Percentiles rank a stretch among this genome's conserved stretches.
Conservation (phyloP, 2,888 invertebrate species). For the Anagyrus pseudococci region DNA sequence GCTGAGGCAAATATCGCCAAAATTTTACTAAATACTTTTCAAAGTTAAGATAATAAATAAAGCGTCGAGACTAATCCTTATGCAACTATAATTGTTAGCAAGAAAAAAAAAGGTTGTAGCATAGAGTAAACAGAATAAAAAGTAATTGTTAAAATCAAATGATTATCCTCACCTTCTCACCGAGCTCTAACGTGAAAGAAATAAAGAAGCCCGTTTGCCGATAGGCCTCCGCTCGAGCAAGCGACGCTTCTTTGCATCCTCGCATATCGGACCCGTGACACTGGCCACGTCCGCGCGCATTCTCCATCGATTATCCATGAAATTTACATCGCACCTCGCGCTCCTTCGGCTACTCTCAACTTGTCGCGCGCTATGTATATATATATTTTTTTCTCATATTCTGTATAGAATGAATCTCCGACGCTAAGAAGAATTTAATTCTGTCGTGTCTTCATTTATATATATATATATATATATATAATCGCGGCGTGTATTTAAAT, state of each 20-base stretch:
- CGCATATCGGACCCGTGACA: constrained; percentile 18
- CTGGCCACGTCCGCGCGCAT: no score
- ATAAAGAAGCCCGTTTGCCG: constrained; percentile 12
- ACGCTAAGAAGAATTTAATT: constrained; percentile 32
- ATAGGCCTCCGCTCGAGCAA: constrained; percentile 30
- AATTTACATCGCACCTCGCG: constrained; percentile 5
- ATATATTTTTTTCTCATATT: constrained; percentile 6
- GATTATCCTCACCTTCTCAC: neutral
- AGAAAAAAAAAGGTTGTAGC: neutral
- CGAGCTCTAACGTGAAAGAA: no score
- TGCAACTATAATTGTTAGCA: neutral
- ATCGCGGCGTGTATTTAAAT: constrained; percentile 10
- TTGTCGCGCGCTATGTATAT: constrained; percentile 14
- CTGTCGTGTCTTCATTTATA: constrained; percentile 23
- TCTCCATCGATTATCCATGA: neutral
- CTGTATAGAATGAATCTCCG: constrained; percentile 33
- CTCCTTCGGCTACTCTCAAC: neutral
- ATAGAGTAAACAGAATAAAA: neutral
- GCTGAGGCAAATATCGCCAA: no score
- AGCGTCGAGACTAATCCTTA: no score
- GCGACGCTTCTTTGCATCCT: constrained; percentile 12
- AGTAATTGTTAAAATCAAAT: neutral
- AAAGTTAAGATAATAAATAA: no score
- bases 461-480: no score
- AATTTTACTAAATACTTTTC: no score